Conservation (phyloP, 2,113 vertebrate genomes). For the human region DNA sequence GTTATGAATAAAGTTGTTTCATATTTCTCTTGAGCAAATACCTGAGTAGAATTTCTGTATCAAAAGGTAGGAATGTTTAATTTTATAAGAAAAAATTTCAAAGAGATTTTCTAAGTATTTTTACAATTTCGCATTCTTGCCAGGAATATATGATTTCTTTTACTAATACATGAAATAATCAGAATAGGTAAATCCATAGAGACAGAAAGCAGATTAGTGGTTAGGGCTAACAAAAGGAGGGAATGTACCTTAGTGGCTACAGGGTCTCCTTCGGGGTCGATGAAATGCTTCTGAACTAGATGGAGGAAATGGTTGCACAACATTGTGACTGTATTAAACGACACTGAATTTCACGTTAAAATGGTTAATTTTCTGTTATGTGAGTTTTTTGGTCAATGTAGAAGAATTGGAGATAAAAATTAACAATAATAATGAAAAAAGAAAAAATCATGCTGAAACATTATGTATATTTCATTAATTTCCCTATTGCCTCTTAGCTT, state of each 20-base stretch:
- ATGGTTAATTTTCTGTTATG: background rate
- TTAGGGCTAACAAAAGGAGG: too few relatives aligned
- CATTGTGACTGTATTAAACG: background rate
- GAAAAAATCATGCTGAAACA: background rate
- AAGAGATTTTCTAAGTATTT: background rate
- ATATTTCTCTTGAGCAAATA: background rate
- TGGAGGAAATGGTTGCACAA: background rate
- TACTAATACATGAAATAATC: background rate
- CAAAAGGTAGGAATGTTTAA: background rate
- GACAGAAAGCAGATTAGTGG: background rate
- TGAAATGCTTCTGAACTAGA: background rate
- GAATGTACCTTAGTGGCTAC: background rate
- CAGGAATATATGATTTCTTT: background rate
- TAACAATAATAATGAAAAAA: background rate
- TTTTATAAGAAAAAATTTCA: background rate
- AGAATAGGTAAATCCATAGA: background rate
- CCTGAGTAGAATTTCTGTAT: background rate
- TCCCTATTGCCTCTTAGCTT: background rate
- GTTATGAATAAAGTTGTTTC: background rate
- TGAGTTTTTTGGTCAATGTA: background rate
- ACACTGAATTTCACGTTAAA: background rate
- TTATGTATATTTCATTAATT: background rate
- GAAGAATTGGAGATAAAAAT: background rate
- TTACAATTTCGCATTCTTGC: background rate
- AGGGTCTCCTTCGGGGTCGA: accelerated